phyloP scores from a whole-genome alignment of 2,888 invertebrate species.

The Agrotis ipsilon region DNA sequence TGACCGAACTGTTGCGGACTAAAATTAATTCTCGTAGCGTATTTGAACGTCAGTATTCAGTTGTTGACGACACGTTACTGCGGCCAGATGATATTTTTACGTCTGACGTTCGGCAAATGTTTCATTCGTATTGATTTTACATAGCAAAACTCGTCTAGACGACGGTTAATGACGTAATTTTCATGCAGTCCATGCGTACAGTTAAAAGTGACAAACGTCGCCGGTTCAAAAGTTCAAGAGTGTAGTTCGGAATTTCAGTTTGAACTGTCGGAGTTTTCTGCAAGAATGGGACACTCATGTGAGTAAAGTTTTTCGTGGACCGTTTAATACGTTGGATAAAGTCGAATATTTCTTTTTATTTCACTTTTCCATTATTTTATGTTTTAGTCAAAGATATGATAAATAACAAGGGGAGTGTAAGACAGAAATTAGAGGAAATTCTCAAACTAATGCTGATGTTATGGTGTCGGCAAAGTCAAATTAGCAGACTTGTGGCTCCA shows the following conservation, averaged over 20 bases:
- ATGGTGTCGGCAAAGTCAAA: conserved; percentile 95
- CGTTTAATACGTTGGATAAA: conserved; percentile 7
- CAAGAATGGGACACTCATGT: conserved; percentile 84
- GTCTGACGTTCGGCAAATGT: conserved; percentile 73
- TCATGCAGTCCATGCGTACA: conserved; percentile 69
- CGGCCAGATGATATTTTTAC: conserved; percentile 82
- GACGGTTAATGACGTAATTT: conserved; percentile 75
- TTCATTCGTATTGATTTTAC: conserved; percentile 83
- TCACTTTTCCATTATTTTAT: conserved; percentile 60
- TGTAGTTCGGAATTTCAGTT: conserved; percentile 39
- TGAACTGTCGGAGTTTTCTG: conserved; percentile 42
- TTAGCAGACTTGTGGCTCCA: conserved; percentile 92
- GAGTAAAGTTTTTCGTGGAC: conserved; percentile 70
- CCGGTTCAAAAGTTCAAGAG: conserved; percentile 71
- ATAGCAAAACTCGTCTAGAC: conserved; percentile 70
- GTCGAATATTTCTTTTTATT: conserved; percentile 25
- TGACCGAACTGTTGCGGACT: conserved; percentile 77
- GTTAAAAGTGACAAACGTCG: conserved; percentile 68
- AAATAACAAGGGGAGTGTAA: conserved; percentile 82
- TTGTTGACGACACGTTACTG: conserved; percentile 85
- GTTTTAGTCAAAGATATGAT: conserved; percentile 85
- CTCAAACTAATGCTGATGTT: conserved; percentile 95
- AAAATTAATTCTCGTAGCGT: conserved; percentile 85
- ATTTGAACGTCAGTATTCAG: conserved; percentile 84
- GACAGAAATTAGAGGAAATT: conserved; percentile 94